Percentiles rank a stretch among this genome's conserved stretches.
Evolutionary conservation across 1,140 invertebrate genomes (phyloP).

Genomic region (Brachionus sp.): DNA sequence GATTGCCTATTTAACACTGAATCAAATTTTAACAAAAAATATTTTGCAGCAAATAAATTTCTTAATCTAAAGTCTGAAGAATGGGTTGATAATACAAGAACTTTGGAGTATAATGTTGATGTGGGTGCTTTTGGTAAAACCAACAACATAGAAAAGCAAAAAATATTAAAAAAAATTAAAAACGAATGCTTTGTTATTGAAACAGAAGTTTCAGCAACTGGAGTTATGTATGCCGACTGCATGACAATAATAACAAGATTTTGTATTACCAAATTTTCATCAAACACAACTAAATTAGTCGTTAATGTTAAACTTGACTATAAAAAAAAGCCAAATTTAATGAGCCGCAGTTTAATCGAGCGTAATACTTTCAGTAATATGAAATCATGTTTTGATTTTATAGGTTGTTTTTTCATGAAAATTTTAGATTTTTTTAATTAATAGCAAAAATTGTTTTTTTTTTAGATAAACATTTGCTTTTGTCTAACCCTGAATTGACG

Average conservation of each 20-base stretch:
- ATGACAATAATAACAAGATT: neutral
- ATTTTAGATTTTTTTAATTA: neutral
- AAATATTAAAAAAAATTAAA: slow-evolving; percentile 22
- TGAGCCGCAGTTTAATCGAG: slow-evolving; percentile 12
- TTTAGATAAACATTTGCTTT: slow-evolving; percentile 4
- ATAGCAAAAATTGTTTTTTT: neutral
- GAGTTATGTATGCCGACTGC: slow-evolving; percentile 25
- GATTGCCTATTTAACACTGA: slow-evolving; percentile 25
- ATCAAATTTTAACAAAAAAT: neutral
- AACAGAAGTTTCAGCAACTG: neutral
- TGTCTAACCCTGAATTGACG: neutral
- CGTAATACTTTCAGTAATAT: slow-evolving; percentile 26
- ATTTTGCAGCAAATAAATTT: neutral
- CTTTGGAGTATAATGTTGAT: neutral
- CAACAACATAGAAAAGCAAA: slow-evolving; percentile 21
- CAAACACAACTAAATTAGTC: neutral
- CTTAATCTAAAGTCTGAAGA: neutral
- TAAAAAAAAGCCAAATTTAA: slow-evolving; percentile 37
- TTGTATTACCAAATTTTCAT: neutral
- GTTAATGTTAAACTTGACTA: slow-evolving; percentile 9
- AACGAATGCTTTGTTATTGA: slow-evolving; percentile 14
- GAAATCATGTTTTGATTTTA: slow-evolving; percentile 10
- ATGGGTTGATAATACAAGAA: neutral
- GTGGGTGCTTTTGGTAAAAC: slow-evolving; percentile 14
- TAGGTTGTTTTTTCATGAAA: neutral